Base-by-base conservation (phyloP, 2,888 invertebrate genomes). In the Drosophila meridiana region DNA sequence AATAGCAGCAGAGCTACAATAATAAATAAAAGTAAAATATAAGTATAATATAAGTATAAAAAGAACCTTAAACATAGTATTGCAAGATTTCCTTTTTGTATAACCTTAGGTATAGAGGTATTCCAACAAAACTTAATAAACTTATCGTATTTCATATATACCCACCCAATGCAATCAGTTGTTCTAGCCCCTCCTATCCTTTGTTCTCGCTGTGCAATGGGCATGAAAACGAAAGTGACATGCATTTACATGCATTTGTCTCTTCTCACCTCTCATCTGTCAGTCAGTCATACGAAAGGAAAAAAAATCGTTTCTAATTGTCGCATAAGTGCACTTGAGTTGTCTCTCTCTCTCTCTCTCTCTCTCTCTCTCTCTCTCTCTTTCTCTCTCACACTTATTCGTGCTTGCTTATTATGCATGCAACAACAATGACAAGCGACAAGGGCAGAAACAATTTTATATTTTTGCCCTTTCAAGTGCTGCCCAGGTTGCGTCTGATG, bases 281-380 rank as follows among this genome's bases (percentile, higher is more conserved):
- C 66, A 69, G 50, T 50, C 59, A 48, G 69, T 56, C 60, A 66
- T 60, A 53, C 71, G 64, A 56, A 57, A 55, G 56, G 57, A 59
- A 38, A 66, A 63, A 4, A 40, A 69, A 82, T 78, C 70, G 82
- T 83, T 80, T 83, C 83, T 84, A 84, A 84, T 87, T 84, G 83
- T 87, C 72, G 75, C 73, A 75, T 75, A 83, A 84, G 87, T 87
- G 82, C 82, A 80, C 69, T 81, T 60, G 76, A 38, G 60, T 11
- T 20, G 7, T 42, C 2, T 13, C 56, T 20, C 56, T 20, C 20
- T 20, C 43, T 57, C 14, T 40, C 43, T 26, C 48, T 43, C 14
- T 14, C 30, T 14, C 28, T 36, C 20, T 34, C 30, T 48, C 28
- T 55, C 26, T 45, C 34, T 47, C 0, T 32, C 34, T 30, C 28